These are phyloP conservation scores for Pterostichus madidus DNA, from an alignment of 2,888 invertebrate species.

Conservation along the genomic window DNA sequence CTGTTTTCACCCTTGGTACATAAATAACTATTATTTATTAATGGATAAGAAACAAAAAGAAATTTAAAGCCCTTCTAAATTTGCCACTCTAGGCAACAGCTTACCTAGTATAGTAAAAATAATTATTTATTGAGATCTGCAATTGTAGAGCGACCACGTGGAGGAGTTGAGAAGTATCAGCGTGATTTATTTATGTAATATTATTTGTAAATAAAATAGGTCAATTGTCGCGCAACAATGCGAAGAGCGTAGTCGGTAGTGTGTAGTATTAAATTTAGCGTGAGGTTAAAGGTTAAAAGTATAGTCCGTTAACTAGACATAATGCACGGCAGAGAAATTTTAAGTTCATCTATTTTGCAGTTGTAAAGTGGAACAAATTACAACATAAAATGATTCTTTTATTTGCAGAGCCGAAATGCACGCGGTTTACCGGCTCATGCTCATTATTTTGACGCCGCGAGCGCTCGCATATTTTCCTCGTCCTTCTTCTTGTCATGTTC, in stretches of 20 bases:
- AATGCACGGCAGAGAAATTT: conserved; percentile 41
- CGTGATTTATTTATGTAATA: too few relatives aligned
- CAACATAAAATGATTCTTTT: conserved; percentile 35
- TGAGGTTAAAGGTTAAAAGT: conserved; percentile 40
- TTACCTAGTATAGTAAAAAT: too few relatives aligned
- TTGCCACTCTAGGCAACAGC: too few relatives aligned
- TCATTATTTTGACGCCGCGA: conserved; percentile 55
- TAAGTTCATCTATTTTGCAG: conserved; percentile 44
- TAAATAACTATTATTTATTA: too few relatives aligned
- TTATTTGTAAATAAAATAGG: neutral
- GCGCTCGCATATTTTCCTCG: conserved; percentile 45
- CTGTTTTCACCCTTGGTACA: too few relatives aligned
- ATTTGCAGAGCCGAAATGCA: conserved; percentile 24
- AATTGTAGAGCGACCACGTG: too few relatives aligned
- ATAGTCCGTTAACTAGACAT: conserved; percentile 21
- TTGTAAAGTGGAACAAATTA: conserved; percentile 45
- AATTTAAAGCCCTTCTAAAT: too few relatives aligned
- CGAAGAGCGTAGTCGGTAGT: neutral
- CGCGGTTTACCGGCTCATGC: conserved; percentile 51
- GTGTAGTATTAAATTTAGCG: conserved; percentile 6
- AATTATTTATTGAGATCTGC: too few relatives aligned
- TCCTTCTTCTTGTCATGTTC: conserved; percentile 36
- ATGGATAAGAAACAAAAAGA: too few relatives aligned
- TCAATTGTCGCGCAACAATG: neutral
- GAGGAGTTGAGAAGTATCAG: too few relatives aligned